Percentiles rank a stretch among this genome's conserved stretches.
Evolutionary conservation across 2,888 invertebrate species (phyloP).

Genomic region (Chymomyza caudatula): DNA sequence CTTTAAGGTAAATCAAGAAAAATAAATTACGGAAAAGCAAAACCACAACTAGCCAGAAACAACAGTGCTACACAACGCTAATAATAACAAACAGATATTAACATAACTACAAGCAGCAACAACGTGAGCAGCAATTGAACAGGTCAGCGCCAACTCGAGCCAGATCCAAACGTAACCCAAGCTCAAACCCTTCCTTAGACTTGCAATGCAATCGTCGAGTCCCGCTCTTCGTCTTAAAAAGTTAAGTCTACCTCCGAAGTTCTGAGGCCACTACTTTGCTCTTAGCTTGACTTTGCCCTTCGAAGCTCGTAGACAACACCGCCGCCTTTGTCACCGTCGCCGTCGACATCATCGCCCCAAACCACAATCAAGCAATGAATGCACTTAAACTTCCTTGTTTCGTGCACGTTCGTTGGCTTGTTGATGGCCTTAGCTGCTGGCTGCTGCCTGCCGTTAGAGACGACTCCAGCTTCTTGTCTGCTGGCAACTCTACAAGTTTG

Average conservation of each 20-base stretch:
- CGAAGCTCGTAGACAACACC: neutral
- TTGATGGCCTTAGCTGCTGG: constrained; percentile 51
- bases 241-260: constrained; percentile 42
- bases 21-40: constrained; percentile 38
- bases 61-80: constrained; percentile 28
- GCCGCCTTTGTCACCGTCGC: neutral
- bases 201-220: too few relatives aligned
- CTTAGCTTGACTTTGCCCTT: constrained; percentile 19
- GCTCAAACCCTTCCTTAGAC: constrained; percentile 44
- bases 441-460: neutral
- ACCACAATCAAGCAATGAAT: constrained; percentile 38
- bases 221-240: constrained; percentile 1
- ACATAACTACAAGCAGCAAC: constrained; percentile 53
- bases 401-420: constrained; percentile 54
- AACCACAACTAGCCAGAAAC: constrained; percentile 29
- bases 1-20: constrained; percentile 36
- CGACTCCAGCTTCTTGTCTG: neutral
- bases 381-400: constrained; percentile 64
- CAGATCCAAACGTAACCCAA: constrained; percentile 1
- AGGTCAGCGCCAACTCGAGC: constrained; percentile 18
- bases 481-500: neutral
- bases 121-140: constrained; percentile 34
- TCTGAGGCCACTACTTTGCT: constrained; percentile 61
- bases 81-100: constrained; percentile 48
- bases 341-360: neutral